phyloP scores from a whole-genome alignment of 2,888 invertebrate species.

The Gari tellinella region DNA sequence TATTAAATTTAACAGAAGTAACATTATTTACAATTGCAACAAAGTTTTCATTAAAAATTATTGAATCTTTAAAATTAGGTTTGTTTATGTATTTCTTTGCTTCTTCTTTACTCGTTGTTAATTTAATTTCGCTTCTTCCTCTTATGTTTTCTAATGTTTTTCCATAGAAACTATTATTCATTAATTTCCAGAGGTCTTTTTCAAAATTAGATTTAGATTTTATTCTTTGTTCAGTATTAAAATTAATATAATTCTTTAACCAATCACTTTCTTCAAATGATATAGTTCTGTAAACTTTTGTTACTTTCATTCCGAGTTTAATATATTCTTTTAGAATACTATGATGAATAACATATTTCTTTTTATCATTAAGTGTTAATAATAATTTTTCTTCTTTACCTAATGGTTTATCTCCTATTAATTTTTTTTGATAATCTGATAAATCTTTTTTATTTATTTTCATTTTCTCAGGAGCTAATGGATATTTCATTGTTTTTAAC shows the following conservation, averaged over 20 bases:
- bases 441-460: not conserved
- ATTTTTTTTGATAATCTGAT: no score
- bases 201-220: slow-evolving; percentile 21
- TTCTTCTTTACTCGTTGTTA: no score
- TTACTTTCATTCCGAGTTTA: slow-evolving; percentile 16
- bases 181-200: slow-evolving; percentile 27
- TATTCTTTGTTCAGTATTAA: slow-evolving; percentile 15
- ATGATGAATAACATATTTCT: slow-evolving; percentile 11
- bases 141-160: no score
- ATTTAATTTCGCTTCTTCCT: no score
- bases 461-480: slow-evolving; percentile 3
- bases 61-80: no score
- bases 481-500: slow-evolving; percentile 1
- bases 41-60: no score
- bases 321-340: not conserved
- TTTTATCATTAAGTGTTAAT: slow-evolving; percentile 8
- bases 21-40: no score
- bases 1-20: not conserved
- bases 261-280: slow-evolving; percentile 11
- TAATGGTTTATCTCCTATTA: slow-evolving; percentile 29
- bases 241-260: slow-evolving; percentile 23
- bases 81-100: no score
- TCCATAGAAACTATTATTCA: slow-evolving; percentile 28
- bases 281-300: slow-evolving; percentile 9
- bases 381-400: slow-evolving; percentile 30